These are phyloP conservation scores for Phoebastria nigripes DNA, from an alignment of 2,797 vertebrate species.

Conservation along the genomic window DNA sequence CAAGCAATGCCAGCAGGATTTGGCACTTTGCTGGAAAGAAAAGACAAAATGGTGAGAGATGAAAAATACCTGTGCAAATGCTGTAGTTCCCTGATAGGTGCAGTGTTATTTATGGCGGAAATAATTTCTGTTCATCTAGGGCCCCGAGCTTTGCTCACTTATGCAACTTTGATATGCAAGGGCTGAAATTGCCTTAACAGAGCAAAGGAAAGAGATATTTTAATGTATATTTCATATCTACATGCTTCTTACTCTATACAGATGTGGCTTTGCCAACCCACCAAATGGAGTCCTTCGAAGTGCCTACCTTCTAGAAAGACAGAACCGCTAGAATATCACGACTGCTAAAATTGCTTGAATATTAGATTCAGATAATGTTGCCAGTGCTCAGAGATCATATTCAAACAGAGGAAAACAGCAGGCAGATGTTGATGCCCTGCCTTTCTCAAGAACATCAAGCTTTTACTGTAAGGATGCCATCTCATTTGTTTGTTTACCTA, in stretches of 20 bases:
- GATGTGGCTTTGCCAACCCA: background rate
- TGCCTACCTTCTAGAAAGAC: background rate
- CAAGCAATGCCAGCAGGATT: background rate
- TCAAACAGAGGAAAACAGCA: background rate
- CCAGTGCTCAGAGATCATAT: background rate
- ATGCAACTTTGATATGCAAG: background rate
- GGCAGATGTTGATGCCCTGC: background rate
- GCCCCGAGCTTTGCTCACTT: accelerated
- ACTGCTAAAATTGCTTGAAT: background rate
- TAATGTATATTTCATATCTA: background rate
- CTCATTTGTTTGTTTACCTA: background rate
- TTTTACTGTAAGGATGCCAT: background rate
- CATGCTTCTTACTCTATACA: background rate
- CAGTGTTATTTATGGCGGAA: background rate
- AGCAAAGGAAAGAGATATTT: background rate
- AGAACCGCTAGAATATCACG: background rate
- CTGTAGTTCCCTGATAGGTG: background rate
- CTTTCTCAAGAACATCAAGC: background rate
- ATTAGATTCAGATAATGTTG: background rate
- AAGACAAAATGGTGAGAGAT: background rate
- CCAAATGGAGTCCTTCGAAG: background rate
- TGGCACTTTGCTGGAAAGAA: background rate
- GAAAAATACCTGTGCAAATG: background rate
- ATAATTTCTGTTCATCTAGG: background rate
- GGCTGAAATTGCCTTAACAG: background rate